phyloP scores from a whole-genome alignment of 2,888 invertebrate species.

The Brachypterus glaber region DNA sequence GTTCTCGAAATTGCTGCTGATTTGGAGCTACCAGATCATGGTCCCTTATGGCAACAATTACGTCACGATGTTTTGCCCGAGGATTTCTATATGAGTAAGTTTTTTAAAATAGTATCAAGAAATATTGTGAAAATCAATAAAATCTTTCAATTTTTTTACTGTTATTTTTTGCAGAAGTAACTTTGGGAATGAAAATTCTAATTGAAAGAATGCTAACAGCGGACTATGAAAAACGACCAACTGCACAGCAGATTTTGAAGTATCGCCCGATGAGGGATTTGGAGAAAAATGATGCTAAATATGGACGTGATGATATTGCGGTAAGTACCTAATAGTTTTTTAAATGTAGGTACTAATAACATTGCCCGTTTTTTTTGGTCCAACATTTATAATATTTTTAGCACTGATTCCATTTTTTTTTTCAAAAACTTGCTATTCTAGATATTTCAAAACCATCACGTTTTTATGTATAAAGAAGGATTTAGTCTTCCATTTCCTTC shows the following conservation, averaged over 20 bases:
- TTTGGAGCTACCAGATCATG: slow-evolving; percentile 58
- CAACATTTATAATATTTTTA: no score
- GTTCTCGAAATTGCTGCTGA: slow-evolving; percentile 62
- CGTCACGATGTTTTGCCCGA: slow-evolving; percentile 22
- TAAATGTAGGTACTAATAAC: no score
- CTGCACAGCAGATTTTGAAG: slow-evolving; percentile 23
- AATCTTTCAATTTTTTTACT: slow-evolving; percentile 1
- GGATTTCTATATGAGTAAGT: slow-evolving; percentile 24
- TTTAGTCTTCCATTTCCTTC: no score
- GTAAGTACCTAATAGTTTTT: slow-evolving; percentile 18
- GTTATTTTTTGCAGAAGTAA: slow-evolving; percentile 16
- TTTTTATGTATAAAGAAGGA: no score
- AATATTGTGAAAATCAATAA: not conserved
- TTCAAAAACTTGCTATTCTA: no score
- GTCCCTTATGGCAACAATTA: slow-evolving; percentile 54
- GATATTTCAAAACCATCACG: no score
- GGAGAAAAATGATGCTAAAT: slow-evolving; percentile 21
- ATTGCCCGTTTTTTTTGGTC: no score
- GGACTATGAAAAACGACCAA: slow-evolving; percentile 21
- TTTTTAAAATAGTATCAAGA: not conserved
- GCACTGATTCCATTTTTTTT: no score
- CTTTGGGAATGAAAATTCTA: slow-evolving; percentile 21
- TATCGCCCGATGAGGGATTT: slow-evolving; percentile 18
- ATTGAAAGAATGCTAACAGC: slow-evolving; percentile 25
- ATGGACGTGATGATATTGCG: slow-evolving; percentile 20